Percentiles rank a stretch among this genome's conserved stretches.
Evolutionary conservation across 64 coral and sea anemone genomes (phyloP).

Genomic region (Pocillopora damicornis): DNA sequence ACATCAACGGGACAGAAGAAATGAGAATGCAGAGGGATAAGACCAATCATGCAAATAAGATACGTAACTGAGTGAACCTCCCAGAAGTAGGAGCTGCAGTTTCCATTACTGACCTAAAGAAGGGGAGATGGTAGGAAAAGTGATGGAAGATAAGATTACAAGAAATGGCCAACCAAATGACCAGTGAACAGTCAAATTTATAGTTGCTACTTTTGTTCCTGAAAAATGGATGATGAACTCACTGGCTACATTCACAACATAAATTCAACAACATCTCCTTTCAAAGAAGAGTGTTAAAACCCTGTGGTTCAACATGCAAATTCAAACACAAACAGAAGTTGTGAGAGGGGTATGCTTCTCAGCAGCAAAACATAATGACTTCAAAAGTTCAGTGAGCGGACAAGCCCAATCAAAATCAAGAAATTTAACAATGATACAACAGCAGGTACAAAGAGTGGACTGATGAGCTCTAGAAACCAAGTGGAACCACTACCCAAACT

Average conservation of each 20-base stretch:
- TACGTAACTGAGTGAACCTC: too few relatives aligned
- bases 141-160: too few relatives aligned
- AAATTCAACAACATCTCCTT: neutral
- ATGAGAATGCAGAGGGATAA: too few relatives aligned
- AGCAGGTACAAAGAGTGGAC: neutral
- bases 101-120: too few relatives aligned
- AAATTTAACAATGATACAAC: slow-evolving; percentile 23
- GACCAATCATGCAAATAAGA: too few relatives aligned
- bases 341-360: slow-evolving; percentile 51
- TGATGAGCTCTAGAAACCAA: neutral
- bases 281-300: slow-evolving; percentile 19
- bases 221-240: slow-evolving; percentile 20
- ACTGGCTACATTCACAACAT: slow-evolving; percentile 53
- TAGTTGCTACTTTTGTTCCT: too few relatives aligned
- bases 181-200: too few relatives aligned
- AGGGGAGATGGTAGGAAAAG: too few relatives aligned
- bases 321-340: slow-evolving; percentile 29
- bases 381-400: slow-evolving; percentile 29
- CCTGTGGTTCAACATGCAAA: slow-evolving; percentile 41
- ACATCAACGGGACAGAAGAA: too few relatives aligned
- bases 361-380: slow-evolving; percentile 7
- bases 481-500: neutral
- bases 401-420: slow-evolving; percentile 17
- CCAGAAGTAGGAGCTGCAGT: too few relatives aligned
- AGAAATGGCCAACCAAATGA: too few relatives aligned